A percentile compares a stretch with the other conserved stretches of the same genome.
phyloP scores from a whole-genome alignment of 2,113 vertebrate species.

The Larimichthys polyactis region DNA sequence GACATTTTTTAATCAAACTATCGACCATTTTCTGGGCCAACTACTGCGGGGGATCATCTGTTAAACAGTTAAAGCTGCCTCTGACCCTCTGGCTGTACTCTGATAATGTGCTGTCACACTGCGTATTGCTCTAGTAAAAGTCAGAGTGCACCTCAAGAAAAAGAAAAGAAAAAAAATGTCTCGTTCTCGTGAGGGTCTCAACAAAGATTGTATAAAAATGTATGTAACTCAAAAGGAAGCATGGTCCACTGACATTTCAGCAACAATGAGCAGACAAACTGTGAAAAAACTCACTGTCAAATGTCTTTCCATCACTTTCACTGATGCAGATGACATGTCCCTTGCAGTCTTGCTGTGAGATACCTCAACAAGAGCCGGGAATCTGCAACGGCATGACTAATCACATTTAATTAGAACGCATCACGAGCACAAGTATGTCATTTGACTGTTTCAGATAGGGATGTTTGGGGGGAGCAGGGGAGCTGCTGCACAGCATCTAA shows the following conservation, averaged over 20 bases:
- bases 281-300: constrained; percentile 56
- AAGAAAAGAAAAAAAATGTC: neutral
- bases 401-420: constrained; percentile 62
- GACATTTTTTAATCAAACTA: neutral
- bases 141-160: constrained; percentile 1
- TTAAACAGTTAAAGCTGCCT: constrained; percentile 22
- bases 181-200: neutral
- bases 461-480: neutral
- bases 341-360: constrained; percentile 37
- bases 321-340: constrained; percentile 48
- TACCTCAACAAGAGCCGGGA: constrained; percentile 32
- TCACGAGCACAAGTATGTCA: constrained; percentile 40
- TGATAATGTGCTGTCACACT: constrained; percentile 24
- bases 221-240: neutral
- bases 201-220: neutral
- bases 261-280: constrained; percentile 9
- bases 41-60: constrained; percentile 24
- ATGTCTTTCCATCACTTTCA: constrained; percentile 61
- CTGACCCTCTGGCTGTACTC: constrained; percentile 8
- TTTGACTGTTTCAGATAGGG: constrained; percentile 29
- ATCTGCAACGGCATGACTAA: constrained; percentile 43
- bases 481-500: neutral
- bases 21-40: neutral
- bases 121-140: constrained; percentile 4
- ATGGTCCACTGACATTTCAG: constrained; percentile 9